Base-by-base conservation (phyloP, 2,888 invertebrate genomes). In the Agrenia bidenticulata region DNA sequence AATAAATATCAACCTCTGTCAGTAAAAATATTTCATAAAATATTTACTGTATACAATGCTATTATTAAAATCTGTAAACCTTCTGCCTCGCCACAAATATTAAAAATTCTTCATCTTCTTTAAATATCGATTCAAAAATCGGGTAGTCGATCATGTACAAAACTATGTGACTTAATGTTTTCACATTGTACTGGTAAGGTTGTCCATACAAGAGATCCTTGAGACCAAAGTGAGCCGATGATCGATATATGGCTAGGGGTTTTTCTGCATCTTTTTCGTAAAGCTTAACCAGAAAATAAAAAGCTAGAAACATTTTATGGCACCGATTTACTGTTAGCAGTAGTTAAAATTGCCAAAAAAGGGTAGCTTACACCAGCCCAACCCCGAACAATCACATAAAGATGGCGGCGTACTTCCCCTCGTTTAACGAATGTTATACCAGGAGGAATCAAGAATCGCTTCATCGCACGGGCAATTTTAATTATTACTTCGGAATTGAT, bases 371-470 rank as follows among this genome's bases (percentile, higher is more conserved):
- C 66, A 1, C 67, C 74, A n/a, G 72, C 66, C 4, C 71, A 70
- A n/a, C 74, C 74, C 24, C 61, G 63, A 17, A 54, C 66, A 39
- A 74, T 65, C 1, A 74, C 59, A 24, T 74, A 74, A 56, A 74
- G 60, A 32, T 68, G 63, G 24, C 74, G 55, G n/a, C 74, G 67
- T 37, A 74, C 72, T 62, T 74, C 74, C 9, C 74, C 74, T 1
- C 63, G 60, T 15, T 69, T 61, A 9, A 74, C 54, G 54, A 74
- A 74, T 11, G 66, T 65, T 5, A 68, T 60, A 21, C 65, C 66
- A 0, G 74, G 73, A 45, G 74, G 74, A 24, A 74, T 65, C 1
- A 73, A 63, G 55, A 67, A 73, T 2, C 70, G 69, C 13, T 45
- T 57, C 42, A 66, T 61, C n/a, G 61, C 5, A 50, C 64, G 61